Conservation (phyloP, 2,888 invertebrate species). For the Diarsia mendica region DNA sequence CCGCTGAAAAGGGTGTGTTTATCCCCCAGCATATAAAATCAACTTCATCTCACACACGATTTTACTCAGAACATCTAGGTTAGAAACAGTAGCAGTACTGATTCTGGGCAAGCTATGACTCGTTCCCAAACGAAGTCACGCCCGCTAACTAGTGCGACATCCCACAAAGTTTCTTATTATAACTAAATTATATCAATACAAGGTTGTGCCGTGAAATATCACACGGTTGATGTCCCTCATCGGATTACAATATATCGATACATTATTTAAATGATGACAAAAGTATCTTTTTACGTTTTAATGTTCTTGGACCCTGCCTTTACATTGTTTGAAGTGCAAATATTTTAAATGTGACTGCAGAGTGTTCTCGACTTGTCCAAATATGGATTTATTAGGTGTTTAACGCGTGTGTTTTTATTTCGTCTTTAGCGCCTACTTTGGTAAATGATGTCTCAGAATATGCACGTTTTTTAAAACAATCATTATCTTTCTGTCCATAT, state of each 20-base stretch:
- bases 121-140: slow-evolving; percentile 17
- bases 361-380: slow-evolving; percentile 35
- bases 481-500: background rate
- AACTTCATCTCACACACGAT: background rate
- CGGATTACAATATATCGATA: slow-evolving; percentile 68
- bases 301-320: slow-evolving; percentile 66
- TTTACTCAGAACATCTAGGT: background rate
- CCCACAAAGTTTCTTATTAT: slow-evolving; percentile 48
- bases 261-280: slow-evolving; percentile 59
- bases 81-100: background rate
- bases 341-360: slow-evolving; percentile 47
- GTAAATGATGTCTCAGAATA: background rate
- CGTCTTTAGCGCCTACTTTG: slow-evolving; percentile 29
- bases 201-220: slow-evolving; percentile 58
- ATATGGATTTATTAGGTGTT: slow-evolving; percentile 60
- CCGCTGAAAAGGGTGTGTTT: too few relatives aligned
- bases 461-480: background rate
- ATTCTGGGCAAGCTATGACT: background rate
- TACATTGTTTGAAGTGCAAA: slow-evolving; percentile 73
- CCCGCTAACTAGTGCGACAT: slow-evolving; percentile 44
- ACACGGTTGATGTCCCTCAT: slow-evolving; percentile 59
- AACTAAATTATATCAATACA: slow-evolving; percentile 60
- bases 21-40: too few relatives aligned
- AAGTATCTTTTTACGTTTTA: slow-evolving; percentile 70
- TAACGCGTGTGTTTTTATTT: slow-evolving; percentile 35